A percentile compares a stretch with the other conserved stretches of the same genome.
These are phyloP conservation scores for Onthophagus sagittarius DNA, from an alignment of 2,888 invertebrate genomes.

Conservation along the genomic window DNA sequence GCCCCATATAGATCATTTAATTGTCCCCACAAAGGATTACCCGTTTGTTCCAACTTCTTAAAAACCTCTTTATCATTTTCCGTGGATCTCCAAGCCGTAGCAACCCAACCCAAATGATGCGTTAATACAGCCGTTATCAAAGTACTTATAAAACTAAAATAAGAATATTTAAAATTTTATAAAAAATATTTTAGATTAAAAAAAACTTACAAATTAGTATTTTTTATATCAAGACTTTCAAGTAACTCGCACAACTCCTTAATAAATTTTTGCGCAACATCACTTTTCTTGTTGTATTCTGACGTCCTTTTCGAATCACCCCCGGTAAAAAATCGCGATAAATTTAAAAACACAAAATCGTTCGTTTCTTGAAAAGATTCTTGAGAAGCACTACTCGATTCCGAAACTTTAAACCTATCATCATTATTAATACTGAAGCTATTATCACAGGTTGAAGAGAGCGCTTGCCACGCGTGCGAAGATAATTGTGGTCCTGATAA, in stretches of 20 bases:
- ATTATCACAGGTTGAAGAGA: slow-evolving; percentile 37
- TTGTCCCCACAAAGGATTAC: slow-evolving; percentile 89
- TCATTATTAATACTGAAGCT: slow-evolving; percentile 30
- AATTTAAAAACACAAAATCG: slow-evolving; percentile 32
- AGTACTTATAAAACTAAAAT: slow-evolving; percentile 86
- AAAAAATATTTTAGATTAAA: not conserved
- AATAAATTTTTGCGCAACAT: slow-evolving; percentile 50
- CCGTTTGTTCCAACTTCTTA: slow-evolving; percentile 61
- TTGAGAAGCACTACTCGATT: not conserved
- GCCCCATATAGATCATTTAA: slow-evolving; percentile 83
- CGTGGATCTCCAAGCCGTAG: slow-evolving; percentile 49
- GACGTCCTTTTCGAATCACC: not conserved
- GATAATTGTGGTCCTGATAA: slow-evolving; percentile 36
- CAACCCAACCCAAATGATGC: slow-evolving; percentile 88
- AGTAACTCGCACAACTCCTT: slow-evolving; percentile 63
- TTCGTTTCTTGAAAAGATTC: not conserved
- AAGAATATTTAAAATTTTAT: slow-evolving; percentile 19
- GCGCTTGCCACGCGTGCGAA: slow-evolving; percentile 39
- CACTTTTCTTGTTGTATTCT: slow-evolving; percentile 28
- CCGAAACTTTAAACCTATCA: slow-evolving; percentile 3
- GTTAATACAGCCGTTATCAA: slow-evolving; percentile 84
- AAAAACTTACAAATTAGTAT: slow-evolving; percentile 81
- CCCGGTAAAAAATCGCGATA: slow-evolving; percentile 29
- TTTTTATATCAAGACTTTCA: slow-evolving; percentile 73
- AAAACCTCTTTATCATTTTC: slow-evolving; percentile 50